Evolutionary conservation across 1,140 invertebrate genomes (phyloP).

Genomic region (Saxidomus purpurata): DNA sequence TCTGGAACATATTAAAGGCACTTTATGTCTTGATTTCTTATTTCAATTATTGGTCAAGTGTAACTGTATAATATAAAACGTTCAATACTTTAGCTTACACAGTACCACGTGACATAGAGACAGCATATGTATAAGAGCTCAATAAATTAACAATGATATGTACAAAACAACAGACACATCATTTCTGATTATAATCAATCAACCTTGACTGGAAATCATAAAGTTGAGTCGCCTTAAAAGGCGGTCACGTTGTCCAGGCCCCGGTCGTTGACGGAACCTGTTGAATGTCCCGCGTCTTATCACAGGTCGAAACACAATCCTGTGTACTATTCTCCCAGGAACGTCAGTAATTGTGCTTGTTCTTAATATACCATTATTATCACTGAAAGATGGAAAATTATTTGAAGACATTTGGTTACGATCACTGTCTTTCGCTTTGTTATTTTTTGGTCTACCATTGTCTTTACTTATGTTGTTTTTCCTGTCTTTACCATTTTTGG

Average conservation of each 20-base stretch:
- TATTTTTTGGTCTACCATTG: neutral
- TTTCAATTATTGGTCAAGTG: too few relatives aligned
- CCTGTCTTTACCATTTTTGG: neutral
- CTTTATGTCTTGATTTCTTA: too few relatives aligned
- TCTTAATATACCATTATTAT: neutral
- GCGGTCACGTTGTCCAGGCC: neutral
- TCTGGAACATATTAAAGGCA: too few relatives aligned
- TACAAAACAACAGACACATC: neutral
- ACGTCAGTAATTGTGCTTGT: neutral
- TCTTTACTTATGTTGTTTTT: neutral
- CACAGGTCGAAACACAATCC: neutral
- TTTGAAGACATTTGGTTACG: neutral
- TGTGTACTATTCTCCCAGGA: neutral
- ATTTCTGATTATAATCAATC: neutral
- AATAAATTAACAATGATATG: slow-evolving; percentile 12
- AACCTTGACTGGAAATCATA: neutral
- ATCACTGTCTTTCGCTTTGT: neutral
- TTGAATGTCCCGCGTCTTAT: neutral
- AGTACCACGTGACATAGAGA: too few relatives aligned
- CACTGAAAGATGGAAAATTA: neutral
- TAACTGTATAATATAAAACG: too few relatives aligned
- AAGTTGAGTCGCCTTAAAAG: neutral
- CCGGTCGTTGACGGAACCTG: neutral
- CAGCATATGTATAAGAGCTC: too few relatives aligned
- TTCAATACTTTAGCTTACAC: too few relatives aligned